Conservation (phyloP, 1,140 invertebrate species). For the Formica exsecta region DNA sequence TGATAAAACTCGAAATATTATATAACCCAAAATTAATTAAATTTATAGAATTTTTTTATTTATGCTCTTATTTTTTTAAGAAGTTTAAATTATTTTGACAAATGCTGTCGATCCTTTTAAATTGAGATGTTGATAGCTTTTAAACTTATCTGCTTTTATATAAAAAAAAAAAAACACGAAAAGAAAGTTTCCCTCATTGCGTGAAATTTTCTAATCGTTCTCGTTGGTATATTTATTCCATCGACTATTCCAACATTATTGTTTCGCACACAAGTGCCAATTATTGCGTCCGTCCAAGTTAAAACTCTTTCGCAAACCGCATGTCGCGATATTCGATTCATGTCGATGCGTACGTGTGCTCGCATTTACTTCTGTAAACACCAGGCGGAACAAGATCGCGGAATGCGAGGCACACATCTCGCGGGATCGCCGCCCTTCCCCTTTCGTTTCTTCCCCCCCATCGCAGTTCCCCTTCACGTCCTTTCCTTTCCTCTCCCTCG, state of each 20-base stretch:
- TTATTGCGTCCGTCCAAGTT: slow-evolving; percentile 6
- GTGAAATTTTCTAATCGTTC: background rate
- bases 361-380: slow-evolving; percentile 70
- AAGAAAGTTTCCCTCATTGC: background rate
- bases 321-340: slow-evolving; percentile 36
- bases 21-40: no score
- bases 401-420: slow-evolving; percentile 76
- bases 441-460: background rate
- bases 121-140: background rate
- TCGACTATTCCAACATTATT: background rate
- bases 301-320: background rate
- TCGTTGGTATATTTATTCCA: background rate
- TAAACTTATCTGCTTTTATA: background rate
- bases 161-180: background rate
- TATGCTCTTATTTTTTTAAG: no score
- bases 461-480: slow-evolving; percentile 9
- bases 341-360: slow-evolving; percentile 56
- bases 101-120: background rate
- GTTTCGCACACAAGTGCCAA: background rate
- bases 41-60: background rate
- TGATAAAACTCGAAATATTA: background rate
- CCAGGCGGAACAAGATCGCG: slow-evolving; percentile 78
- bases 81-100: background rate
- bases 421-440: slow-evolving; percentile 50
- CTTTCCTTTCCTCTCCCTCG: slow-evolving; percentile 39